Evolutionary conservation across 2,888 invertebrate genomes (phyloP), one percentile per base, ranked within the genome.

Genomic region (Heliconius cydno): DNA sequence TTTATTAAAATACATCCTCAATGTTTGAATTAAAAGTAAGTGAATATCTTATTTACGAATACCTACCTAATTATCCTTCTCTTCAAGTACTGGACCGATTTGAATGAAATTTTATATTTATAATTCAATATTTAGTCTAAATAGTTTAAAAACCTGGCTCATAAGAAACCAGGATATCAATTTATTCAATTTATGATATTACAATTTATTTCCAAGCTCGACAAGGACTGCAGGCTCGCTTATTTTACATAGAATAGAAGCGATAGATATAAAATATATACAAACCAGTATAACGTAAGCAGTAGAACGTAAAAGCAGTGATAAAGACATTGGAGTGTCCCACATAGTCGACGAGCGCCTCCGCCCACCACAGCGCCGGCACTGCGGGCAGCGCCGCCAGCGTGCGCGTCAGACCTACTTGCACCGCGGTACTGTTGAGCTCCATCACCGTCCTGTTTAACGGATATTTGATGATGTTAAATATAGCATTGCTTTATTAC

Each of bases 321-420:
- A 98, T 98, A 86, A 98, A 96, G 78, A 98, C 96, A 90, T 98
- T 98, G 83, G 97, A 97, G 87, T 97, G 97, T 19, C 97, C 97
- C 83, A 98, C 97, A 89, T 97, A 98, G 92, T 98, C 97, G 60
- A 98, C 97, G 60, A 98, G 96, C 84, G 96, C 96, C 86, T 98
- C 98, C 3, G 98, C 97, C 92, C 97, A 97, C 95, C 96, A 96
- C 52, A 98, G 93, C 85, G 97, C 96, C 9, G 97, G 95, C 70
- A 97, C 92, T 3, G 97, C 97, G 0, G 97, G 97, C 81, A 97
- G 86, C 9, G 97, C 96, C 73, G 97, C 97, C 22, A 96, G 95
- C 4, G 96, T 96, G 88, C 97, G 87, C 34, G 97, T 96, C 73
- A 97, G 91, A 0, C 97, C 97, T 80, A 97, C 95, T 68, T 96